Evolutionary conservation across 2,113 vertebrate genomes (phyloP).

Genomic region (Poeciliopsis retropinna): DNA sequence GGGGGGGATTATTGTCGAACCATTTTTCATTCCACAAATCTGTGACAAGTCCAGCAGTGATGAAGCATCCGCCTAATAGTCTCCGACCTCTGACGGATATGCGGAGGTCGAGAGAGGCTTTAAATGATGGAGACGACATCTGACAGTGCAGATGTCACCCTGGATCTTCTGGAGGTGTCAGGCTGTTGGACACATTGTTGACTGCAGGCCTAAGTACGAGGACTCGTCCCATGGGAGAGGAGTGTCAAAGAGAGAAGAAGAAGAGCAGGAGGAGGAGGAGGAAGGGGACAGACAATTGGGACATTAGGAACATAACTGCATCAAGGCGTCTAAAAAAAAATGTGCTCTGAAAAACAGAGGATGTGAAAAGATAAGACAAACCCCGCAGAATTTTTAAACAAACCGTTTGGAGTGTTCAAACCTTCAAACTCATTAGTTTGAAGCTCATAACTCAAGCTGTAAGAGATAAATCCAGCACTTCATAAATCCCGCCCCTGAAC

Average conservation of each 20-base stretch:
- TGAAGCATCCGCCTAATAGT: constrained; percentile 25
- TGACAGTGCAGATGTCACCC: constrained; percentile 51
- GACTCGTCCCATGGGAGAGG: constrained; percentile 40
- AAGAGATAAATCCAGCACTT: constrained; percentile 56
- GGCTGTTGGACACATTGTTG: constrained; percentile 50
- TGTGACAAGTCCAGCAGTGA: constrained; percentile 18
- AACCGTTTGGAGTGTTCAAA: constrained; percentile 8
- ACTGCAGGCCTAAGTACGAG: constrained; percentile 29
- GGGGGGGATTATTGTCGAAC: constrained; percentile 8
- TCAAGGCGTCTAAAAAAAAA: background rate
- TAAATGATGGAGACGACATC: constrained; percentile 49
- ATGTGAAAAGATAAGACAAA: background rate
- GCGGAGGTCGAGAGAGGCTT: constrained; percentile 36
- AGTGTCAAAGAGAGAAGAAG: constrained; percentile 5
- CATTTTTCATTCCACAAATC: constrained; percentile 7
- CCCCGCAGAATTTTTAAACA: background rate
- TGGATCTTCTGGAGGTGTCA: constrained; percentile 69
- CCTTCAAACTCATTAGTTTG: constrained; percentile 50
- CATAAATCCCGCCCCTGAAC: constrained; percentile 50
- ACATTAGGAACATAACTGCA: background rate
- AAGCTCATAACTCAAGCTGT: constrained; percentile 53
- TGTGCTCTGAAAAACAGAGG: background rate
- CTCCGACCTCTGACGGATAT: constrained; percentile 41
- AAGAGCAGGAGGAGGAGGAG: background rate
- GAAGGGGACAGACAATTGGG: background rate